Evolutionary conservation across 2,888 invertebrate species (phyloP), one percentile per base, ranked within the genome.

Genomic region (Chromoteleia sp.): DNA sequence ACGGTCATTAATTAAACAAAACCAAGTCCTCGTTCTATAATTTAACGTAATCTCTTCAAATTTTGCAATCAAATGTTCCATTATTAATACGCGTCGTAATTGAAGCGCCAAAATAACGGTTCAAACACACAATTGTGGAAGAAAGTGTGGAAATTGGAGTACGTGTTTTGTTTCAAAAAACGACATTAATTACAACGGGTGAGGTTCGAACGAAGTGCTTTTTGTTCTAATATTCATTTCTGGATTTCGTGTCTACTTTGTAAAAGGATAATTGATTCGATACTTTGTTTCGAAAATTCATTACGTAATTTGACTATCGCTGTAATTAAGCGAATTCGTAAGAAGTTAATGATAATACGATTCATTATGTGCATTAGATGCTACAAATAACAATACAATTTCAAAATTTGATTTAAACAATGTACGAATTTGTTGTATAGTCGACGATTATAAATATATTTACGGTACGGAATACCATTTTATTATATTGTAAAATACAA

Each of bases 1-100:
- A 41, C 21, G 7, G 45, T 29, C 43, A 30, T 36, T 61, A 61
- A 61, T 61, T 61, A 29, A 45, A 45, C 45, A 25, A 61, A 61
- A 61, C 19, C 39, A 58, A 19, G 36, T 19, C 1, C 17, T 14
- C 7, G 58, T 39, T 58, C 21, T 58, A 58, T 41, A 58, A 58
- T 58, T 39, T 25, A 41, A 25, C 58, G 58, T 39, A 39, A 58
- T 21, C 39, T 25, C 41, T 39, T 25, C 41, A 58, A 41, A 58
- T 25, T 39, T 12, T 3, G 14, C 17, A 41, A 58, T 39, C 25
- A 58, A 39, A 41, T 41, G 39, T 21, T 41, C 7, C 58, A 25
- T 41, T 41, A 58, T 25, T 58, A 25, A 58, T 12, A 41, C 25
- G 14, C 25, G 12, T 19, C 41, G 21, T 21, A 58, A 58, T 25